Conservation (phyloP, 2,888 invertebrate species). For the Tetranychus piercei region DNA sequence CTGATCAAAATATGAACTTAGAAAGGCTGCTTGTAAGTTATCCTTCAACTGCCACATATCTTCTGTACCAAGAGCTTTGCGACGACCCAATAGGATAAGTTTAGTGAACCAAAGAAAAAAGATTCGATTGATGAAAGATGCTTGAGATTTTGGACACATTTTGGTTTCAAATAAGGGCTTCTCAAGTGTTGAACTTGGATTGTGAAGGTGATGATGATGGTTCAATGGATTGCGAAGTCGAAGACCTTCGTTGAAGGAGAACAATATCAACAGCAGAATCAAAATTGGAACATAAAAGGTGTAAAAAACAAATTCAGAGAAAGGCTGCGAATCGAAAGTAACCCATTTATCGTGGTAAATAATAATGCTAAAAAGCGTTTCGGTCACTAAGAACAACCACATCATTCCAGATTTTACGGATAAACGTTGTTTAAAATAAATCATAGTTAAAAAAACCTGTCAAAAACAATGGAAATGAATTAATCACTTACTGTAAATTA, state of each 20-base stretch:
- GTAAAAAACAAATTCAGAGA: background rate
- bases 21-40: background rate
- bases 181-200: background rate
- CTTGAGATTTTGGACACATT: background rate
- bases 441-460: background rate
- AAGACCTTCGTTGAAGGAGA: background rate
- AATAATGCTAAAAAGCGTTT: background rate
- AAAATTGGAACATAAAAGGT: background rate
- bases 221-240: background rate
- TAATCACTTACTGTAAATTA: background rate
- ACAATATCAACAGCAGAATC: background rate
- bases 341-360: background rate
- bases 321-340: background rate
- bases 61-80: background rate
- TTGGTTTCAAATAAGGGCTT: background rate
- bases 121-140: background rate
- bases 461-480: background rate
- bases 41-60: background rate
- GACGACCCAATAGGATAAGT: background rate
- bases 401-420: background rate
- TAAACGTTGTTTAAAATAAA: background rate
- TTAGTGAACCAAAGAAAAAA: background rate
- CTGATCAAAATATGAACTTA: background rate
- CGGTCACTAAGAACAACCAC: background rate
- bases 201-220: background rate